These are phyloP conservation scores for Automeris io DNA, from an alignment of 2,888 invertebrate species.

Conservation along the genomic window DNA sequence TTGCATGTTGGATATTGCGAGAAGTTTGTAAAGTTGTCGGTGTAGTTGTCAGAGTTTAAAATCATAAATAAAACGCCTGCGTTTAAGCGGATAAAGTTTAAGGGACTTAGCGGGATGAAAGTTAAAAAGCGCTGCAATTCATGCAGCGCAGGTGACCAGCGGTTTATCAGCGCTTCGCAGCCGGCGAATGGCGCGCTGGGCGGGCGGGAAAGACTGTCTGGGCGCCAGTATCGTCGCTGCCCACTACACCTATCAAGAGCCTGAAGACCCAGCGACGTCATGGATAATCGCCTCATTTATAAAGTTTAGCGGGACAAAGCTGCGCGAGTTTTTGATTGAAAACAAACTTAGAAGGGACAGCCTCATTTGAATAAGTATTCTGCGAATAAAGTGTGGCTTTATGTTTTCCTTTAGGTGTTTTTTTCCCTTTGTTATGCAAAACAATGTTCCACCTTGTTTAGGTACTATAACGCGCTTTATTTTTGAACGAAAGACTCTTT, in stretches of 20 bases:
- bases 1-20: conserved; percentile 33
- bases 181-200: conserved; percentile 23
- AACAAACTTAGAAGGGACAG: conserved; percentile 78
- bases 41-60: conserved; percentile 57
- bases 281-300: conserved; percentile 77
- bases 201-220: conserved; percentile 12
- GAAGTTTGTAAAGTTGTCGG: conserved; percentile 45
- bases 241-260: conserved; percentile 49
- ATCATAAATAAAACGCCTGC: conserved; percentile 66
- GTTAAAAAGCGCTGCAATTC: conserved; percentile 75
- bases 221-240: conserved; percentile 21
- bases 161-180: conserved; percentile 68
- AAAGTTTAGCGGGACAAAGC: conserved; percentile 76
- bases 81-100: conserved; percentile 67
- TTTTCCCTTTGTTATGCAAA: conserved; percentile 76
- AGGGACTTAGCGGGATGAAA: conserved; percentile 65
- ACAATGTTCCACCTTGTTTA: conserved; percentile 77
- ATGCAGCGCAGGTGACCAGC: conserved; percentile 74
- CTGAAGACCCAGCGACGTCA: conserved; percentile 46
- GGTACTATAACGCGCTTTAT: conserved; percentile 76
- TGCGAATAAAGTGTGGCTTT: conserved; percentile 77
- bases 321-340: conserved; percentile 76
- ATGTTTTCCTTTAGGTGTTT: conserved; percentile 77
- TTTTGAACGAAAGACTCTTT: conserved; percentile 77
- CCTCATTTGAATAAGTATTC: conserved; percentile 78